Evolutionary conservation across 2,113 vertebrate genomes (phyloP), one percentile per base, ranked within the genome.

Genomic region (Cricetomys ansorgei): DNA sequence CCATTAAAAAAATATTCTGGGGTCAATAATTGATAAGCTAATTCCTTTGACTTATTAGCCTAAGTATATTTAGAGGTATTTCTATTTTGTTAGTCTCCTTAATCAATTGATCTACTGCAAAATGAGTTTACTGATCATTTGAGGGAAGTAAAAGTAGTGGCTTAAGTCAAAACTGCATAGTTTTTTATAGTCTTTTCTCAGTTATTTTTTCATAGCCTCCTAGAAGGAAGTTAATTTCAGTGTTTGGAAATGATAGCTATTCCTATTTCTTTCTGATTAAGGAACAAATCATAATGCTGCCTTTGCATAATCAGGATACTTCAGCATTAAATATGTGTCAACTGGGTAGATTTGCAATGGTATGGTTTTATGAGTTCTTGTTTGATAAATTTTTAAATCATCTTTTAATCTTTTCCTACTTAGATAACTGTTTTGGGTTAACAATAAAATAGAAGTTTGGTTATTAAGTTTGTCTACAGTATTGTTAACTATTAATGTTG

Each of bases 331-430:
- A 75, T 10, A 15, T 21, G 72, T 98, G n/a, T n/a, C n/a, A 97
- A 98, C 96, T 90, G 97, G 95, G 97, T 96, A 98, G 97, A 96
- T 76, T 98, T 73, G 17, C 90, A 31, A 37, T 0, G 4, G 37
- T 4, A 96, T 97, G 95, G 97, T 98, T 98, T 98, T 96, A 98
- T 97, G 70, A 81, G 75, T 80, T 72, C 89, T 40, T 84, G 67
- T 93, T 97, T 98, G 96, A 93, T 40, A 94, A 97, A 95, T 98
- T 98, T 95, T 97, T 97, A 98, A n/a, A 91, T 92, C 55, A n/a
- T 88, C 67, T 95, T 97, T 97, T 75, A 69, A 85, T 70, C 53
- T 84, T 72, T 91, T 17, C 45, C 19, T 73, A 9, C 37, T 3
- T 94, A 29, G 37, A 84, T 17, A 48, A 94, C n/a, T n/a, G 67